Evolutionary conservation across 1,140 invertebrate genomes (phyloP).

Genomic region (Palaemon carinicauda): DNA sequence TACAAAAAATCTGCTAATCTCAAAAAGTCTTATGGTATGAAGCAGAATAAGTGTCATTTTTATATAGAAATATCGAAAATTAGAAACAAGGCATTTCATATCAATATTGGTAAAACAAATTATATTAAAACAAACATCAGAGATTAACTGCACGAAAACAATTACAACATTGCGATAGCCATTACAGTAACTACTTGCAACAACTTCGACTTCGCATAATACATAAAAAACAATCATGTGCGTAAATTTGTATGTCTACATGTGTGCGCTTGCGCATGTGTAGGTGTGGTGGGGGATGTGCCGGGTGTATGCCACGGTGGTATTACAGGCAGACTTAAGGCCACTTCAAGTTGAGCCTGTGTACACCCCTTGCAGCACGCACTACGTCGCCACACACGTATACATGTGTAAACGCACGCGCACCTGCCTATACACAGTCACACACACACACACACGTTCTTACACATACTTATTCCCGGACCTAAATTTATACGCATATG

Average conservation of each 20-base stretch:
- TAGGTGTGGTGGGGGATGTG: not conserved
- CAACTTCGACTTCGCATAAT: not conserved
- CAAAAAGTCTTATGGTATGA: too few relatives aligned
- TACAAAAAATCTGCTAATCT: too few relatives aligned
- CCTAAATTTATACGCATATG: not conserved
- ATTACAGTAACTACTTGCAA: too few relatives aligned
- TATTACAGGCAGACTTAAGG: constrained; percentile 20
- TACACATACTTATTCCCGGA: not conserved
- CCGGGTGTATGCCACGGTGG: not conserved
- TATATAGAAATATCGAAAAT: too few relatives aligned
- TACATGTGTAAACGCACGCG: not conserved
- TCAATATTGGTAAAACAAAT: too few relatives aligned
- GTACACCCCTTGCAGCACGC: not conserved
- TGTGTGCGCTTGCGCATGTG: not conserved
- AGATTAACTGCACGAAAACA: too few relatives aligned
- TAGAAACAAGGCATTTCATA: too few relatives aligned
- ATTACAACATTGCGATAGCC: too few relatives aligned
- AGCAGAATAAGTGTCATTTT: too few relatives aligned
- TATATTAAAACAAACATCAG: too few relatives aligned
- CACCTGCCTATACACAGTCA: not conserved
- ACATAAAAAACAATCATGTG: not conserved
- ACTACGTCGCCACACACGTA: not conserved
- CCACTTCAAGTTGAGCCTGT: constrained; percentile 7
- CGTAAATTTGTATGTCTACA: not conserved
- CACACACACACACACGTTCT: not conserved